Evolutionary conservation across 1,140 invertebrate genomes (phyloP).

Genomic region (Belonocnema kinseyi): DNA sequence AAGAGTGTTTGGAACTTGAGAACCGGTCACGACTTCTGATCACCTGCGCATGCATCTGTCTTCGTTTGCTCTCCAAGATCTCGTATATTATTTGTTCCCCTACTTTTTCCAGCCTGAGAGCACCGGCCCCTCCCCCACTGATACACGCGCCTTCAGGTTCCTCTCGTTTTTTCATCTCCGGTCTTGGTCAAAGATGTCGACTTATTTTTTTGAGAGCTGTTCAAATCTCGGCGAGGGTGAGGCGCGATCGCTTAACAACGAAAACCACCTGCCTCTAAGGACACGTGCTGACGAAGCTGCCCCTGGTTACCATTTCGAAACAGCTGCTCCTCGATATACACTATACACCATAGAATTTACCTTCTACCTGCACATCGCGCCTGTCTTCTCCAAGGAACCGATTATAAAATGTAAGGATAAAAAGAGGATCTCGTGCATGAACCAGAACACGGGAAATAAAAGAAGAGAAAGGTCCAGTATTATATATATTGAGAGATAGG

Average conservation of each 20-base stretch:
- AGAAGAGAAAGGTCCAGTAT: neutral
- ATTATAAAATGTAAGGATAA: conserved; percentile 19
- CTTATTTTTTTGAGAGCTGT: conserved; percentile 20
- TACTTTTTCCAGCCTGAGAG: neutral
- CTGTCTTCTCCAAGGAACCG: conserved; percentile 22
- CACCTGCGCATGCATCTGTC: conserved; percentile 15
- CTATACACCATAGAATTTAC: neutral
- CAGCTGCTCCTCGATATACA: conserved; percentile 5
- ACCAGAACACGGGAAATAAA: neutral
- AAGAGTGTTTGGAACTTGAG: neutral
- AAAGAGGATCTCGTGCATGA: conserved; percentile 21
- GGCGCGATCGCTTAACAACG: conserved; percentile 17
- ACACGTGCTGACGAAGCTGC: conserved; percentile 27
- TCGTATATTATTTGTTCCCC: neutral
- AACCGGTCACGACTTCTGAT: conserved; percentile 14
- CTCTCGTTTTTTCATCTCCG: neutral
- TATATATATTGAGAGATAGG: neutral
- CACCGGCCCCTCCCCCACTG: neutral
- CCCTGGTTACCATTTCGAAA: conserved; percentile 22
- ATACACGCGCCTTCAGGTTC: conserved; percentile 11
- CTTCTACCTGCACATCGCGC: conserved; percentile 19
- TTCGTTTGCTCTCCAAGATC: neutral
- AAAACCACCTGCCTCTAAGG: conserved; percentile 14
- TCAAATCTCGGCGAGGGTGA: conserved; percentile 27
- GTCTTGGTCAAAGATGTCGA: neutral